A percentile compares a stretch with the other conserved stretches of the same genome.
Evolutionary conservation across 2,113 vertebrate species (phyloP).

Genomic region (Apodemus speciosus): DNA sequence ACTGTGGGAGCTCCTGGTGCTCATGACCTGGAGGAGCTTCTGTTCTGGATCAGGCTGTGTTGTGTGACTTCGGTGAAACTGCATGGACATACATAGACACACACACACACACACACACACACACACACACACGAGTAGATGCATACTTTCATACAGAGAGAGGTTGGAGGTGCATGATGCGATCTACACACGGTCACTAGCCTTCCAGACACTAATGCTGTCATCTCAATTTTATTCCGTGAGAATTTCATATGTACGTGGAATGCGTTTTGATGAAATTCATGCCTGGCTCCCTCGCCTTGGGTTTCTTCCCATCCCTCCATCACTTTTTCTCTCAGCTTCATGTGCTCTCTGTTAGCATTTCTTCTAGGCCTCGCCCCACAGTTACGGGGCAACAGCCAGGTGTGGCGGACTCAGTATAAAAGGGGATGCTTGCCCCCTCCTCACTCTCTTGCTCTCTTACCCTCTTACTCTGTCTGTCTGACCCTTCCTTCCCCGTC

Average conservation of each 20-base stretch:
- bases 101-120: not conserved
- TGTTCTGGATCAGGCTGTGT: not conserved
- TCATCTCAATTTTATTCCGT: not conserved
- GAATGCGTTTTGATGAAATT: not conserved
- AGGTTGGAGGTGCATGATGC: not conserved
- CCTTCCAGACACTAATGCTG: not conserved
- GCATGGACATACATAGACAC: not conserved
- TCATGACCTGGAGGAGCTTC: not conserved
- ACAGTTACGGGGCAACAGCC: no score
- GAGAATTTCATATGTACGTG: not conserved
- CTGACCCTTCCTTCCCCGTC: no score
- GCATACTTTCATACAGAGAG: not conserved
- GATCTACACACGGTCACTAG: not conserved
- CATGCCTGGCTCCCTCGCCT: rapidly evolving
- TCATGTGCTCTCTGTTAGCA: not conserved
- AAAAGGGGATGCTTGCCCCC: no score
- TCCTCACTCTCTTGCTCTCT: no score
- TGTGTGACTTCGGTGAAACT: not conserved
- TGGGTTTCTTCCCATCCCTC: not conserved
- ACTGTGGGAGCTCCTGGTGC: not conserved
- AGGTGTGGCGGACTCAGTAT: no score
- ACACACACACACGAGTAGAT: not conserved
- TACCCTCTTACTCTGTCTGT: no score
- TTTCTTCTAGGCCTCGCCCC: no score
- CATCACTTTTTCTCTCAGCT: not conserved